These are phyloP conservation scores for Platorchestia sp. DNA, from an alignment of 1,140 invertebrate genomes.

Conservation along the genomic window DNA sequence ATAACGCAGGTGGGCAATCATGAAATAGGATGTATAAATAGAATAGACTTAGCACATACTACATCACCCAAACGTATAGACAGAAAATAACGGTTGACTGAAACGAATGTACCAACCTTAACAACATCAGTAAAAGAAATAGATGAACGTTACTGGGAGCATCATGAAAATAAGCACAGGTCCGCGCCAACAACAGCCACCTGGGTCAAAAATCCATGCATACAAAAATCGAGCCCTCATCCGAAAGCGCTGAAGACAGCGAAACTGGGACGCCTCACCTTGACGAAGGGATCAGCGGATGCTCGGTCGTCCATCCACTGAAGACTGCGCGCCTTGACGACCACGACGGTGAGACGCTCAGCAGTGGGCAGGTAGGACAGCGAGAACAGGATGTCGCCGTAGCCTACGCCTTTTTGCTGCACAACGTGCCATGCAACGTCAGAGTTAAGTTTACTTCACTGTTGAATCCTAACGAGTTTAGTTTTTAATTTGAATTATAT, in stretches of 20 bases:
- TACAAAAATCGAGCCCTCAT: neutral
- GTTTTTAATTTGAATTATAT: no score
- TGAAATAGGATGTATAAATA: no score
- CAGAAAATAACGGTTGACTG: no score
- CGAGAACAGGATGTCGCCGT: constrained; percentile 76
- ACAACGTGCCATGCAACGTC: neutral
- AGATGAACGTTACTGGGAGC: no score
- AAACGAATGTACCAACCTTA: no score
- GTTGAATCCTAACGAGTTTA: no score
- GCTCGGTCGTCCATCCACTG: constrained; percentile 71
- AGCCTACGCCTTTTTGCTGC: constrained; percentile 72
- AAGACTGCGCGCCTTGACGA: constrained; percentile 76
- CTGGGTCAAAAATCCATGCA: neutral
- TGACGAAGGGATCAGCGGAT: constrained; percentile 74
- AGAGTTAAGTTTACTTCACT: no score
- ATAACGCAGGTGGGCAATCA: no score
- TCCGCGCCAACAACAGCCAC: neutral
- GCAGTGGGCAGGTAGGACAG: constrained; percentile 76
- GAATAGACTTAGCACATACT: no score
- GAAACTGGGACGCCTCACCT: constrained; percentile 70
- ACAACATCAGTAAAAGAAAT: no score
- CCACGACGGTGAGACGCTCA: constrained; percentile 75
- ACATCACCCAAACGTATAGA: no score
- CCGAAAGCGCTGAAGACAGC: neutral
- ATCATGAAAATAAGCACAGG: no score